Percentiles rank a stretch among this genome's conserved stretches.
These are phyloP conservation scores for Desoria tigrina DNA, from an alignment of 2,888 invertebrate species.

Conservation along the genomic window DNA sequence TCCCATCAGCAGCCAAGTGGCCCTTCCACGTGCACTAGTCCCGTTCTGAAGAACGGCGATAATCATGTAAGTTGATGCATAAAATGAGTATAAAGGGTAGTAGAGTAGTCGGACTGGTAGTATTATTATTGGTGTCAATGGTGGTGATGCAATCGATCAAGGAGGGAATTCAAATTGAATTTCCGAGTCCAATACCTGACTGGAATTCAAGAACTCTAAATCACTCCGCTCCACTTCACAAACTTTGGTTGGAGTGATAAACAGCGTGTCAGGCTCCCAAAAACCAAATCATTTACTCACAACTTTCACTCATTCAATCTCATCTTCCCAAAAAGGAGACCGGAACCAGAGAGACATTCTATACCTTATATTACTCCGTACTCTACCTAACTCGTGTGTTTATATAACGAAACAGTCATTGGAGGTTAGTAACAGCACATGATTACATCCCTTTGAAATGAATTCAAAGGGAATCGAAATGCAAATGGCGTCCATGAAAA, in stretches of 20 bases:
- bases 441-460: no score
- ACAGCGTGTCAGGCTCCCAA: slow-evolving; percentile 3
- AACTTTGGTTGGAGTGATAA: not conserved
- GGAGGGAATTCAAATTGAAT: slow-evolving; percentile 5
- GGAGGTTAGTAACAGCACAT: no score
- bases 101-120: not conserved
- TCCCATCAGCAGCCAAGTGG: slow-evolving; percentile 4
- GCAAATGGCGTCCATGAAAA: no score
- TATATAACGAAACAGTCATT: no score
- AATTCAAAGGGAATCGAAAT: no score
- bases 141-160: not conserved
- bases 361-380: no score
- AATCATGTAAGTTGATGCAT: not conserved
- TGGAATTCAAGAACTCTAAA: not conserved
- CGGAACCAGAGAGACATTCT: no score
- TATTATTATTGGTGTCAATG: no score
- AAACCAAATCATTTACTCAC: slow-evolving; percentile 9
- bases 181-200: not conserved
- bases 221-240: no score
- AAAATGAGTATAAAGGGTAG: not conserved
- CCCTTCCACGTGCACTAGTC: slow-evolving; percentile 2
- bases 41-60: not conserved
- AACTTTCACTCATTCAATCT: not conserved
- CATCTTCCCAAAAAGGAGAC: no score
- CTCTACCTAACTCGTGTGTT: no score